Evolutionary conservation across 2,888 invertebrate genomes (phyloP), one percentile per base, ranked within the genome.

Genomic region (Chrysopilus asiliformis): DNA sequence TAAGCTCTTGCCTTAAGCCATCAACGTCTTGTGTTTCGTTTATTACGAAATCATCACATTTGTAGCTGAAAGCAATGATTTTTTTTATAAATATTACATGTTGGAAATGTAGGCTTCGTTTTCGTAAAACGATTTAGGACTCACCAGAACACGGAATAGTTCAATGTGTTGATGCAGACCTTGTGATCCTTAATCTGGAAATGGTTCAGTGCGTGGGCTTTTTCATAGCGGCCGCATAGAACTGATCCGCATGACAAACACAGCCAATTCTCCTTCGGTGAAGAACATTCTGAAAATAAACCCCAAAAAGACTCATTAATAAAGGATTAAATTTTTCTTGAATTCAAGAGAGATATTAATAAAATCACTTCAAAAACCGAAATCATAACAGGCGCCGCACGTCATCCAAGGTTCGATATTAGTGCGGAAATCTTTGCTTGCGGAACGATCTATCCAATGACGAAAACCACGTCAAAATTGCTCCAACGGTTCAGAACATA

Each of bases 1-100:
- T 67, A 47, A 70, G 56, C 53, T 57, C 58, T 55, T 68, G 68
- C 28, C 76, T 67, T 51, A 76, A 62, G 58, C 69, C 70, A 49
- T 70, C 67, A 53, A 76, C 67, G 45, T 67, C 61, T 45, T 68
- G 66, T 26, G 74, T 68, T 55, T 82, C 81, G 60, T 81, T 80
- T 47, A 74, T 72, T 35, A 81, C 74, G 67, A 77, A 83, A 50
- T 83, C 83, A 61, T 84, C 81, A 66, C 84, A 84, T 56, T 70
- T 68, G 56, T 83, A 83, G 60, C 82, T 82, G 65, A 24, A 68
- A 68, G 44, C 40, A 7, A 34, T 13, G 19, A 16, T 3, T 9
- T 28, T 10, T 30, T 13, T 28, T 22, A 4, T 28, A 10, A 7
- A 14, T 30, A 7, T 30, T 8, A 8, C 17, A n/a, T 30, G 8